These are phyloP conservation scores for Megaustenia siamemsis DNA, from an alignment of 2,888 invertebrate species.

Conservation along the genomic window DNA sequence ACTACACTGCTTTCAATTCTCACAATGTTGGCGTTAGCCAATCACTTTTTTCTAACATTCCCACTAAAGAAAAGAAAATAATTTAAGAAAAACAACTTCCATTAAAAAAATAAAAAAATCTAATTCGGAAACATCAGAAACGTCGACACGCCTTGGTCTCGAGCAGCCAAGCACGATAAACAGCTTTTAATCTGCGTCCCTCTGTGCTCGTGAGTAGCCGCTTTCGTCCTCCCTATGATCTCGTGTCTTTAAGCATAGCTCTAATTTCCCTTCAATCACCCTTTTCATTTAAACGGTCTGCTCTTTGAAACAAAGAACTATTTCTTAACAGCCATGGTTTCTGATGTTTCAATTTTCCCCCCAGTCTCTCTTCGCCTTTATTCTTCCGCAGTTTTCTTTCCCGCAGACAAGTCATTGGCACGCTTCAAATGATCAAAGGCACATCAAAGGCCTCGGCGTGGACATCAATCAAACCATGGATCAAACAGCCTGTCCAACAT, in stretches of 20 bases:
- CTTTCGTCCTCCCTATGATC: neutral
- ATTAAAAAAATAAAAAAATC: too few relatives aligned
- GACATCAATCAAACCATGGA: slow-evolving; percentile 37
- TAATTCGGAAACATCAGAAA: too few relatives aligned
- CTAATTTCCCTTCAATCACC: slow-evolving; percentile 2
- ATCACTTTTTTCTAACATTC: too few relatives aligned
- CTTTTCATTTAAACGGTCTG: neutral
- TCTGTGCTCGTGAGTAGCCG: neutral
- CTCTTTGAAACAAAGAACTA: slow-evolving; percentile 18
- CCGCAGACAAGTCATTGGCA: neutral
- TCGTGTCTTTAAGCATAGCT: neutral
- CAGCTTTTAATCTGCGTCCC: too few relatives aligned
- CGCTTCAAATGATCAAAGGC: slow-evolving; percentile 35
- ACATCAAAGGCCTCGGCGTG: slow-evolving; percentile 38
- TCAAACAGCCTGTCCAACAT: slow-evolving; percentile 31
- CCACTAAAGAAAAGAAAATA: too few relatives aligned
- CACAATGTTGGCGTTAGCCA: too few relatives aligned
- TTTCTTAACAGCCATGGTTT: neutral
- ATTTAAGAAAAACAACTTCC: too few relatives aligned
- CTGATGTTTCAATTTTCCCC: slow-evolving; percentile 22
- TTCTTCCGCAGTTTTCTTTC: neutral
- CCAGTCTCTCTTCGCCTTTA: neutral
- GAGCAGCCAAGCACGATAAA: too few relatives aligned
- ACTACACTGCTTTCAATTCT: too few relatives aligned
- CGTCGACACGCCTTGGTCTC: too few relatives aligned